A percentile compares a stretch with the other conserved stretches of the same genome.
Conservation (phyloP, 2,888 invertebrate species). For the Spisula subtruncata region DNA sequence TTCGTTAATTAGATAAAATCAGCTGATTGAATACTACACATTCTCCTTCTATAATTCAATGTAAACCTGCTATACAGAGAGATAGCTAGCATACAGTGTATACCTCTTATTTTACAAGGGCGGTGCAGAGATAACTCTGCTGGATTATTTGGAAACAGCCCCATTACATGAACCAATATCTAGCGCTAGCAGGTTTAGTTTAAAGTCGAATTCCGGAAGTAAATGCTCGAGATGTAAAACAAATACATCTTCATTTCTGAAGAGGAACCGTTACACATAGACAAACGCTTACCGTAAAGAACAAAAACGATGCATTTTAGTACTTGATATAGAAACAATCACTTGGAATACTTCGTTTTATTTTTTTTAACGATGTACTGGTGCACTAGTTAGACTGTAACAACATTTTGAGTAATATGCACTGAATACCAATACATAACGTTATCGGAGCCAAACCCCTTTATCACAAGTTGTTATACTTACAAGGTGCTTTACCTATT, state of each 20-base stretch:
- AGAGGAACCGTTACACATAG: background rate
- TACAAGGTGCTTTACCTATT: background rate
- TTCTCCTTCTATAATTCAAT: no score
- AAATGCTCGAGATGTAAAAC: background rate
- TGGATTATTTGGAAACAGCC: no score
- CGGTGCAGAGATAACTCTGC: no score
- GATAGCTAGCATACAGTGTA: no score
- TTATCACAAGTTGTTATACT: background rate
- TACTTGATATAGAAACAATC: background rate
- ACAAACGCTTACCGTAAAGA: background rate
- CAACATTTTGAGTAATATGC: background rate
- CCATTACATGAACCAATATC: background rate
- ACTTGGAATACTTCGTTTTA: constrained; percentile 5
- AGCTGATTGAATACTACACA: no score
- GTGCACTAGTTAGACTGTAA: background rate
- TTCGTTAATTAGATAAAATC: no score
- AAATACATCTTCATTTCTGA: background rate
- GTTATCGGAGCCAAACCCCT: background rate
- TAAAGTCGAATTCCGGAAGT: background rate
- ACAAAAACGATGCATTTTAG: background rate
- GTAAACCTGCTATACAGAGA: no score
- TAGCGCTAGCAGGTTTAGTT: background rate
- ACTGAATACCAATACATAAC: background rate
- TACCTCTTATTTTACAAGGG: no score
- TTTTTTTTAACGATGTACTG: background rate